Evolutionary conservation across 2,888 invertebrate genomes (phyloP).

Genomic region (Diachrysia chrysitis): DNA sequence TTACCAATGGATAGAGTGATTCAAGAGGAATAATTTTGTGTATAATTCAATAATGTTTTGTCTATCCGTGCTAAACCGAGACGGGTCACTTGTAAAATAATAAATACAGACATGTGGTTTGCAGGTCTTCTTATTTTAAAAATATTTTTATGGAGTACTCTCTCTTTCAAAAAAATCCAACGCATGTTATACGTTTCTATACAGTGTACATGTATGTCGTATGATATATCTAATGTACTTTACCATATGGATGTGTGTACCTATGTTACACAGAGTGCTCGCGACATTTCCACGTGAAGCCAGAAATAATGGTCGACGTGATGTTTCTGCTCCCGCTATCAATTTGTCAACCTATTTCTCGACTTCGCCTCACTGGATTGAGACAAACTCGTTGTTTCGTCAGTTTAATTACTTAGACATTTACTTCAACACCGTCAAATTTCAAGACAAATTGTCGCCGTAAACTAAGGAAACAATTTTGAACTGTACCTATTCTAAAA

Average conservation of each 20-base stretch:
- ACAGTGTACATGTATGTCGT: neutral
- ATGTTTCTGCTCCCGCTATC: constrained; percentile 33
- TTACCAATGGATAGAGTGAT: no score
- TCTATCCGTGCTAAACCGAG: no score
- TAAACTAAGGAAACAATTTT: constrained; percentile 10
- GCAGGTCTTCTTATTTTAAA: no score
- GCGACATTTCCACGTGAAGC: constrained; percentile 29
- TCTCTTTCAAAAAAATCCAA: no score
- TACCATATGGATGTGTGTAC: neutral
- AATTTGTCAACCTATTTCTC: constrained; percentile 50
- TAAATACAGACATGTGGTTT: no score
- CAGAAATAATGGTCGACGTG: constrained; percentile 29
- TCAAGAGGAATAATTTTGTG: no score
- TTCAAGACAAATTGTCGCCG: constrained; percentile 9
- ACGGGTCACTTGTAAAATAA: no score
- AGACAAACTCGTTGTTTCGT: constrained; percentile 41
- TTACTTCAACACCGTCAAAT: constrained; percentile 22
- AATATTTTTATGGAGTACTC: no score
- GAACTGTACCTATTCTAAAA: constrained; percentile 1
- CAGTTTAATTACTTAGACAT: constrained; percentile 42
- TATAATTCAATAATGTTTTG: no score
- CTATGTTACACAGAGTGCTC: constrained; percentile 9
- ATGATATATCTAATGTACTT: constrained; percentile 1
- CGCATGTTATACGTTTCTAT: no score
- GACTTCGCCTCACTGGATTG: constrained; percentile 28